Evolutionary conservation across 1,140 invertebrate genomes (phyloP).

Genomic region (Carposina sasakii): DNA sequence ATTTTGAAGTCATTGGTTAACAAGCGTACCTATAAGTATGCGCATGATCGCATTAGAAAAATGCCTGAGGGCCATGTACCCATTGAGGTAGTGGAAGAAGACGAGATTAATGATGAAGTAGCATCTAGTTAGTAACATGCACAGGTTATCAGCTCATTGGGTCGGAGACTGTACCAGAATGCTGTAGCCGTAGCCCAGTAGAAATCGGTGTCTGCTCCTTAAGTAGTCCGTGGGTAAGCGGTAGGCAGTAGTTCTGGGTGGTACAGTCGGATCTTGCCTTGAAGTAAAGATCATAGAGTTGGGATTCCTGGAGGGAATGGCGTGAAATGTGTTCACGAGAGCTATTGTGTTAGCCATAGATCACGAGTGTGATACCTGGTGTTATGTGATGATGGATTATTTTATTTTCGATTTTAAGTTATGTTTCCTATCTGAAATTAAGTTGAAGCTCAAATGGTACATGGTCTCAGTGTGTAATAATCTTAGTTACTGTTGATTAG

Average conservation of each 20-base stretch:
- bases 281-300: slow-evolving; percentile 4
- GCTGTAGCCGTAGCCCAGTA: neutral
- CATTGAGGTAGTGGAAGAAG: neutral
- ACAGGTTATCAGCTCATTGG: neutral
- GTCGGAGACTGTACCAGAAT: slow-evolving; percentile 2
- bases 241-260: neutral
- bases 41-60: neutral
- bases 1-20: too few relatives aligned
- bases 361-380: too few relatives aligned
- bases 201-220: neutral
- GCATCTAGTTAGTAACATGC: neutral
- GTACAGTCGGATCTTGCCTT: slow-evolving; percentile 4
- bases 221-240: slow-evolving; percentile 1
- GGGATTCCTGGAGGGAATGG: too few relatives aligned
- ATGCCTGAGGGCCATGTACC: neutral
- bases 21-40: too few relatives aligned
- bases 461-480: too few relatives aligned
- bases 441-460: too few relatives aligned
- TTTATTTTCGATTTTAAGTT: too few relatives aligned
- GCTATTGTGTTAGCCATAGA: too few relatives aligned
- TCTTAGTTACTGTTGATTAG: too few relatives aligned
- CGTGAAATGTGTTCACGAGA: too few relatives aligned
- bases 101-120: neutral
- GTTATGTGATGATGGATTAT: too few relatives aligned
- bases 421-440: too few relatives aligned